Evolutionary conservation across 2,113 vertebrate species (phyloP), one percentile per base, ranked within the genome.

Genomic region (Cervus canadensis): DNA sequence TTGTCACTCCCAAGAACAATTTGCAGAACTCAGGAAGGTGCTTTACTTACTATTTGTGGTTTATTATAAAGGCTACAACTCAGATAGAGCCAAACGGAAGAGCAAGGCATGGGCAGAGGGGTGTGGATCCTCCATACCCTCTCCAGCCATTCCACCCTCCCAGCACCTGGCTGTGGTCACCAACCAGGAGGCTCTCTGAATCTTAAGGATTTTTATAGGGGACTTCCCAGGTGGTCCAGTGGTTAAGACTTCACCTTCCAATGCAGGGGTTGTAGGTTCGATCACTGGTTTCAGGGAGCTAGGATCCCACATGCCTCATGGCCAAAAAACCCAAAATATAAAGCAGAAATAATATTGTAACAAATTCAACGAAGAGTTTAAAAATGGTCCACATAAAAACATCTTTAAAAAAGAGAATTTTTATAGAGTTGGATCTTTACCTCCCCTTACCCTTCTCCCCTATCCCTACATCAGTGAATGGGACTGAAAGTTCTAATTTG

Each of bases 121-220:
- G 3, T 7, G 0, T n/a, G 16, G 40, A 7, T 62, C 74, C 16
- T 26, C 40, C 25, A 0, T 5, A 14, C 17, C 2, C 28, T 57
- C 52, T 33, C 30, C 17, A 1, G 48, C 23, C 1, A 13, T 2
- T 0, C 86, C 10, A 2, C 43, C 7, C 54, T 67, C 48, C 67
- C 30, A 10, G 71, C 57, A 10, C 60, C 40, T 52, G 17, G 5
- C 3, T 40, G 11, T 67, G 48, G 54, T 50, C 50, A 48, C 43
- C 71, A 43, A 10, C 10, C 50, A 6, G 23, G 50, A n/a, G 7
- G 40, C 28, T 57, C 19, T 76, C 14, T 7, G 54, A 76, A 36
- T 50, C 74, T 40, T 85, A 13, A 60, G 52, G 13, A 36, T 36
- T 36, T 56, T 43, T 76, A 43, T 26, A 26, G 23, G 36, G 71